phyloP scores from a whole-genome alignment of 2,113 vertebrate genomes.

The Furnarius figulus region DNA sequence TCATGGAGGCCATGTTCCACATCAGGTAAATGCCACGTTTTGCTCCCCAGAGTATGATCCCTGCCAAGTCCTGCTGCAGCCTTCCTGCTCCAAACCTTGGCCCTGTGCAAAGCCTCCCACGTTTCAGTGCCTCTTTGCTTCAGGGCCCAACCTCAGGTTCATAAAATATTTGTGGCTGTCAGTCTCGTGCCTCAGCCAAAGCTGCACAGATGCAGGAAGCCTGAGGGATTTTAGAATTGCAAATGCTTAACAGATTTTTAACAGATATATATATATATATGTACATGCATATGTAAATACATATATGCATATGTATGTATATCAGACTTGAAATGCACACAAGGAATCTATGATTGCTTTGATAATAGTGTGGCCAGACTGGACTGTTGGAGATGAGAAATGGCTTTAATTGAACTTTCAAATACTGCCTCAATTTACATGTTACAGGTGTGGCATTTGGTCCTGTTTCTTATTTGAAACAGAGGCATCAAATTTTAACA shows the following conservation, averaged over 20 bases:
- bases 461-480: neutral
- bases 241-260: neutral
- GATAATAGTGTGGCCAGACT: neutral
- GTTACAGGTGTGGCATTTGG: neutral
- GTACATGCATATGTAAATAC: neutral
- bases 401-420: neutral
- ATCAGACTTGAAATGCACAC: neutral
- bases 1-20: fast-evolving
- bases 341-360: neutral
- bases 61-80: neutral
- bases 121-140: neutral
- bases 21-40: neutral
- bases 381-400: neutral
- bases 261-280: neutral
- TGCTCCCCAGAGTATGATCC: neutral
- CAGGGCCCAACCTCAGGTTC: neutral
- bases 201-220: neutral
- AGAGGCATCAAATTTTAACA: neutral
- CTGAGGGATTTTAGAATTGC: neutral
- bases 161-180: neutral
- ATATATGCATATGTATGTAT: neutral
- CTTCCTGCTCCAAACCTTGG: neutral
- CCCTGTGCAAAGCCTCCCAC: neutral
- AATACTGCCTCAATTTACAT: fast-evolving
- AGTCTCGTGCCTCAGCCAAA: neutral